A percentile compares a stretch with the other conserved stretches of the same genome.
Conservation (phyloP, 2,888 invertebrate genomes). For the Acrocera orbiculus region DNA sequence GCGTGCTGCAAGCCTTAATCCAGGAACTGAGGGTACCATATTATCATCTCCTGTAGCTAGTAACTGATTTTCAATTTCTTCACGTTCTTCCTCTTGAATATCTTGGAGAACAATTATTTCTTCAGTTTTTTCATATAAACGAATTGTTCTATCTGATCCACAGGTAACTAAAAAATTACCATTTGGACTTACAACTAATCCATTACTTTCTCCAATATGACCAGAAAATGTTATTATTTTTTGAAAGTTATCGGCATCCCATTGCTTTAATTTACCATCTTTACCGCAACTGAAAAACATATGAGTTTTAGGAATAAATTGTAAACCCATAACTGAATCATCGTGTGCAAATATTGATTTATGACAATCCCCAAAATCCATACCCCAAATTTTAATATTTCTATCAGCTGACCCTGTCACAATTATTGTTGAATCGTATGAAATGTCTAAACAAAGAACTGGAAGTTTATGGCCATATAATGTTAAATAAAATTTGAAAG, state of each 20-base stretch:
- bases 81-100: slow-evolving; percentile 69
- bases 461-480: slow-evolving; percentile 95
- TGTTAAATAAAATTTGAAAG: slow-evolving; percentile 87
- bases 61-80: slow-evolving; percentile 46
- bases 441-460: slow-evolving; percentile 83
- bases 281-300: slow-evolving; percentile 86
- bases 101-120: slow-evolving; percentile 89
- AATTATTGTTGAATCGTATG: slow-evolving; percentile 68
- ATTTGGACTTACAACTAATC: slow-evolving; percentile 58
- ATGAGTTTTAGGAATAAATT: slow-evolving; percentile 82
- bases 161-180: slow-evolving; percentile 62
- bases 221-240: slow-evolving; percentile 80
- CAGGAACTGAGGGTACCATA: slow-evolving; percentile 50
- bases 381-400: slow-evolving; percentile 93
- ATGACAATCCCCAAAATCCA: slow-evolving; percentile 98
- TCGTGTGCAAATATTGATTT: slow-evolving; percentile 91
- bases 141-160: slow-evolving; percentile 73
- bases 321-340: slow-evolving; percentile 75
- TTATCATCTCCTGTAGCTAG: slow-evolving; percentile 58
- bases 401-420: slow-evolving; percentile 91
- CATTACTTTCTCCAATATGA: slow-evolving; percentile 65
- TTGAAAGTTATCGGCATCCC: slow-evolving; percentile 88
- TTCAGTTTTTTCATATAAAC: slow-evolving; percentile 69
- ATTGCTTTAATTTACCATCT: slow-evolving; percentile 88
- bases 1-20: slow-evolving; percentile 65